Base-by-base conservation (phyloP, 2,113 vertebrate species). In the Anarrhichthys ocellatus region DNA sequence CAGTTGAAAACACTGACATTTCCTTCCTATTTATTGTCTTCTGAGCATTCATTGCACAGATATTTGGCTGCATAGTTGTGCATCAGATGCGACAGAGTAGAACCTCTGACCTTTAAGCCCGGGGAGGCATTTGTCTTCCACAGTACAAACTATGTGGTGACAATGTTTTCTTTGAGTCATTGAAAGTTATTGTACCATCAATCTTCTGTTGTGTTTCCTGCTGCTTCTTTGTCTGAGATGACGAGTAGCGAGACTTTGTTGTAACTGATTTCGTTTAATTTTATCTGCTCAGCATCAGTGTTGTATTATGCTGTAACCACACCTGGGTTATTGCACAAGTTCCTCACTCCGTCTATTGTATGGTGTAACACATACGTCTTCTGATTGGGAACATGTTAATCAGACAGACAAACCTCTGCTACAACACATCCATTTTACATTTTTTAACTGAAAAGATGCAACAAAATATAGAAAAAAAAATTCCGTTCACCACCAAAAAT, bases 41-140 rank as follows among this genome's bases (percentile, higher is more conserved):
- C 80, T 52, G 20, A 40, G 67, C n/a, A 6, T 73, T 82, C 72
- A 68, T 20, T 44, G 52, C 44, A 18, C 24, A 75, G 48, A 71
- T 44, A 61, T 64, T 72, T 52, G 54, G 36, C 76, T 61, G 38
- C 79, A 65, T 78, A 59, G 68, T 27, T 78, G 34, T 48, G 59
- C 70, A 89, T 91, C 89, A 94, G 89, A 91, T 56, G 84, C 82
- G 82, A 87, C 87, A 82, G 86, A 82, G 90, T 69, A 71, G 80
- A 80, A 62, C 80, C 78, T 84, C 80, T 92, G 92, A 94, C 95
- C 95, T 90, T 83, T 91, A 66, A 84, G 61, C 87, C 92, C 38
- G 74, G 90, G 87, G 92, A 94, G 92, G n/a, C 86, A 89, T 96
- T 94, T 91, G 89, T 95, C 94, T 93, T 90, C 78, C 85, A 44